Conservation (phyloP, 2,888 invertebrate species). For the Tipula unca region DNA sequence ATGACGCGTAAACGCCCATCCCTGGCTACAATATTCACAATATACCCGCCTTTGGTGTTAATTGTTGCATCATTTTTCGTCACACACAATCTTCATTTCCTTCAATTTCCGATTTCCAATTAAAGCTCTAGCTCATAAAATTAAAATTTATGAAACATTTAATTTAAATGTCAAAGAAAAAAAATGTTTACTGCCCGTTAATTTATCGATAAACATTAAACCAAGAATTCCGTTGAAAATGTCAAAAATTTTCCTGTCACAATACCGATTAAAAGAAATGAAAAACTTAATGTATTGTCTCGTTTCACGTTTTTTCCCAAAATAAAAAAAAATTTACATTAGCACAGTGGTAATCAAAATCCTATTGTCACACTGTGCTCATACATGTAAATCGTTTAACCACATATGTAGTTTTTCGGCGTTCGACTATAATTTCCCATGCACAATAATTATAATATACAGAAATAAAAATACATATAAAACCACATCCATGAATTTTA, state of each 20-base stretch:
- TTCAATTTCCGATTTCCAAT: neutral
- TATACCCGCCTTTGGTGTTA: too few relatives aligned
- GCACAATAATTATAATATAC: neutral
- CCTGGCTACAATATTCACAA: too few relatives aligned
- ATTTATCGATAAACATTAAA: slow-evolving; percentile 10
- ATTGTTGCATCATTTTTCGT: too few relatives aligned
- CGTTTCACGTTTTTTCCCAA: neutral
- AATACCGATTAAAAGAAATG: neutral
- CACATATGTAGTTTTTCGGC: neutral
- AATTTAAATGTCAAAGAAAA: neutral
- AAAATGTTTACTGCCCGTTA: neutral
- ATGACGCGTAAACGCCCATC: too few relatives aligned
- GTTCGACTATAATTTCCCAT: neutral
- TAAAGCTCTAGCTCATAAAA: neutral
- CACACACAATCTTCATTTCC: neutral
- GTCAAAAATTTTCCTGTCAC: neutral
- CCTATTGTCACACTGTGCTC: neutral
- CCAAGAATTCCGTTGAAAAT: neutral
- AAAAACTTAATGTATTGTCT: neutral
- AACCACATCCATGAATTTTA: slow-evolving; percentile 17
- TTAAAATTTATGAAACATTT: neutral
- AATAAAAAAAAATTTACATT: neutral
- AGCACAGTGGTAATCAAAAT: neutral
- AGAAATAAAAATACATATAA: neutral
- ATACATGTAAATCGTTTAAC: neutral